Evolutionary conservation across 1,140 invertebrate genomes (phyloP), one percentile per base, ranked within the genome.

Genomic region (Akabosia matsudoensis): DNA sequence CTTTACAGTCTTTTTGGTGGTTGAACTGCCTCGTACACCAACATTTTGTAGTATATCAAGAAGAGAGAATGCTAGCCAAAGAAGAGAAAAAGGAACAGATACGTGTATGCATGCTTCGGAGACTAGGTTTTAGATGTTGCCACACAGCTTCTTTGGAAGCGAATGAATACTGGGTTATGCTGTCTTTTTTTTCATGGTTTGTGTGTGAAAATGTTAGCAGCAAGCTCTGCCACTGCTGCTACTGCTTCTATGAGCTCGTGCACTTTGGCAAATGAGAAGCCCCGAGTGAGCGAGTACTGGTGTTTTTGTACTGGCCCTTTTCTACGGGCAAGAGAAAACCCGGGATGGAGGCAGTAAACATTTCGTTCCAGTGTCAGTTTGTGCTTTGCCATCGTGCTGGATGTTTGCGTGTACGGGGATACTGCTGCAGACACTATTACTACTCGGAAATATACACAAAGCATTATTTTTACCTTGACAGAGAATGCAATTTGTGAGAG

Each of bases 281-380:
- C 54, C 54, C 54, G 54, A 56, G 54, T 56, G 54, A 56, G 54
- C 22, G 54, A 56, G 22, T 24, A 24, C 18, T 56, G 54, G 3
- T 56, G 54, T 24, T 56, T 56, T n/a, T n/a, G 18, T 45, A 18
- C 37, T 56, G 54, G n/a, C n/a, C 54, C 54, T 56, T 56, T 56
- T 13, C 54, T 56, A 56, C n/a, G 22, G n/a, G 37, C 37, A 45
- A 7, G 18, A 45, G 37, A 18, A 45, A 45, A 45, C 54, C 54
- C 22, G 54, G 54, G 54, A 56, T 56, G 54, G 24, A 56, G 54
- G 54, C 54, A 56, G 54, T 56, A 56, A 56, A 56, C 14, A 16
- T 56, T 56, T 56, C 24, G 54, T 24, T 56, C 54, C 54, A 56
- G 54, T 56, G 54, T 56, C 54, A 56, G 54, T 56, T 56, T 56